A percentile compares a stretch with the other conserved stretches of the same genome.
Evolutionary conservation across 2,113 vertebrate genomes (phyloP).

Genomic region (Tauraco erythrolophus): DNA sequence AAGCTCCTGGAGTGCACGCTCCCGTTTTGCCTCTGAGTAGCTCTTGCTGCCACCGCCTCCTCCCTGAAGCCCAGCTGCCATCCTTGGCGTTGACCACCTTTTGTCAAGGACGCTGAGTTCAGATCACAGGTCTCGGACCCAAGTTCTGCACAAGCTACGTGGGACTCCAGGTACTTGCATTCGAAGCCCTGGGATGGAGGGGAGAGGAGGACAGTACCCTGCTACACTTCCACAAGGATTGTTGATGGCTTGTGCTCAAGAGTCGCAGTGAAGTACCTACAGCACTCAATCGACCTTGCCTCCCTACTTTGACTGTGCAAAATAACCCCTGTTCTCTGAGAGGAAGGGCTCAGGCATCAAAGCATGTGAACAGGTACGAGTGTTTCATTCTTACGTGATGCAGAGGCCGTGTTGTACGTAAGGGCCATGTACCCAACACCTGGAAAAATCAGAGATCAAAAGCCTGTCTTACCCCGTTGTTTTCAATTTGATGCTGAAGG

Average conservation of each 20-base stretch:
- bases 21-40: accelerated
- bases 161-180: not conserved
- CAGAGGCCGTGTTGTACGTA: accelerated
- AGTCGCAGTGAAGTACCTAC: not conserved
- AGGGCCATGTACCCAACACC: not conserved
- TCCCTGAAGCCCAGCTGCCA: not conserved
- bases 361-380: too few species aligned
- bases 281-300: not conserved
- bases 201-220: not conserved
- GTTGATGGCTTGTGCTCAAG: not conserved
- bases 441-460: not conserved
- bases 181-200: accelerated
- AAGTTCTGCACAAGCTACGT: accelerated
- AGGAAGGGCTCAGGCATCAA: not conserved
- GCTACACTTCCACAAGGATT: not conserved
- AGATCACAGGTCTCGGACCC: not conserved
- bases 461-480: not conserved
- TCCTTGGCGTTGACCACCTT: not conserved
- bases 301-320: not conserved
- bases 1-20: not conserved
- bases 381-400: not conserved
- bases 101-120: not conserved
- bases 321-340: not conserved
- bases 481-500: not conserved
- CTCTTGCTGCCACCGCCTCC: accelerated